phyloP scores from a whole-genome alignment of 2,797 vertebrate species.

The Hyperoplus lanceolatus region DNA sequence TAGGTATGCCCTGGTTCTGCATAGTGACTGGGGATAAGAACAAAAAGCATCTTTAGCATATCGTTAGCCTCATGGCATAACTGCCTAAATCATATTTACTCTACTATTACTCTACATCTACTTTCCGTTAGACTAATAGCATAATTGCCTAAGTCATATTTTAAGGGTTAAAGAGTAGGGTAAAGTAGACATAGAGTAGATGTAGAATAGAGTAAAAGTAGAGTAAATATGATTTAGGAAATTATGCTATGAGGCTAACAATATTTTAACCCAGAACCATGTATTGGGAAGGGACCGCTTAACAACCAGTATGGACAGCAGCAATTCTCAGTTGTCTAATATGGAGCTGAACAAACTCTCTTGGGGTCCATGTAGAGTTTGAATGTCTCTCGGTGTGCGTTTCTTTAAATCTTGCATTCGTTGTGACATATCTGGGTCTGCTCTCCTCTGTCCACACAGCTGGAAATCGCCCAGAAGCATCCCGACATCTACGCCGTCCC shows the following conservation, averaged over 20 bases:
- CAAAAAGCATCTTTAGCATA: too few relatives aligned
- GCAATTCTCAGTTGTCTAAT: not conserved
- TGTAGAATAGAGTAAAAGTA: too few relatives aligned
- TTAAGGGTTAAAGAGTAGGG: too few relatives aligned
- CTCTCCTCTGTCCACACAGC: conserved; percentile 76
- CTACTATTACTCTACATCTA: too few relatives aligned
- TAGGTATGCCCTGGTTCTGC: not conserved
- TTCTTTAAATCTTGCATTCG: not conserved
- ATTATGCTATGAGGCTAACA: too few relatives aligned
- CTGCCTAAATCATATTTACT: too few relatives aligned
- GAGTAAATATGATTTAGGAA: too few relatives aligned
- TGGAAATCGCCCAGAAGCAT: conserved; percentile 98
- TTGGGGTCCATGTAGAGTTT: not conserved
- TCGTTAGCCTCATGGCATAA: too few relatives aligned
- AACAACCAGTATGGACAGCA: not conserved
- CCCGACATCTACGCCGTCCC: conserved; percentile 97
- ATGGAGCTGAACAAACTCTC: not conserved
- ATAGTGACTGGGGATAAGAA: not conserved
- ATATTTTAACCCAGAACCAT: not conserved
- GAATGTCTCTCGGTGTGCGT: not conserved
- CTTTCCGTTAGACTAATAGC: too few relatives aligned
- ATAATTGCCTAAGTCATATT: too few relatives aligned
- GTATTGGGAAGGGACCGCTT: not conserved
- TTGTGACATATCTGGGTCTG: conserved; percentile 55
- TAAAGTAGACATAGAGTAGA: too few relatives aligned